Percentiles rank a stretch among this genome's conserved stretches.
These are phyloP conservation scores for Aphelocoma californica DNA, from an alignment of 2,797 vertebrate genomes.

Conservation along the genomic window DNA sequence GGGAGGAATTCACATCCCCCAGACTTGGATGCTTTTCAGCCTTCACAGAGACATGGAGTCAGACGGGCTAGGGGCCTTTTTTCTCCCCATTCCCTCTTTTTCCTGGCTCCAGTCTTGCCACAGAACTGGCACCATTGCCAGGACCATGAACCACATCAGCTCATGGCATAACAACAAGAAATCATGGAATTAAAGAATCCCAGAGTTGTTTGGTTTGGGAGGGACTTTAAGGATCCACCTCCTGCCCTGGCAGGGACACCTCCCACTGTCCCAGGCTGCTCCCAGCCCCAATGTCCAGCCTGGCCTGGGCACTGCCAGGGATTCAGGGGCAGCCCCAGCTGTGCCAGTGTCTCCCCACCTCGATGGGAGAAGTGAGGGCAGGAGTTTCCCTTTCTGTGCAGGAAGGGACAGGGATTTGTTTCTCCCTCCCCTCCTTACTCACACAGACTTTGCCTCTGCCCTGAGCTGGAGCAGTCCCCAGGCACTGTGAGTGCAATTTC, in stretches of 20 bases:
- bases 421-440: not conserved
- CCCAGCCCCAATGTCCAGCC: fast-evolving
- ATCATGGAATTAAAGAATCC: not conserved
- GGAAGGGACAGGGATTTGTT: not conserved
- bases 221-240: not conserved
- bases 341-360: not conserved
- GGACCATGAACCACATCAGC: not conserved
- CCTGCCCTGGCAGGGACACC: not conserved
- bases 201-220: not conserved
- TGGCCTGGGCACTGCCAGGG: not conserved
- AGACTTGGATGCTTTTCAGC: not conserved
- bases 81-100: not conserved
- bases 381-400: not conserved
- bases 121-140: not conserved
- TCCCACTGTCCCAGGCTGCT: not conserved
- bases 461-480: not conserved
- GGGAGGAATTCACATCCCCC: not conserved
- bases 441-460: not conserved
- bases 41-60: not conserved
- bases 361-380: not conserved
- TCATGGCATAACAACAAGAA: not conserved
- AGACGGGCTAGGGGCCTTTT: fast-evolving
- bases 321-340: not conserved
- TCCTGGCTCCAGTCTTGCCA: not conserved
- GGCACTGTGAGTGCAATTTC: not conserved